Conservation (phyloP, 2,888 invertebrate genomes). For the Keiferia lycopersicella region DNA sequence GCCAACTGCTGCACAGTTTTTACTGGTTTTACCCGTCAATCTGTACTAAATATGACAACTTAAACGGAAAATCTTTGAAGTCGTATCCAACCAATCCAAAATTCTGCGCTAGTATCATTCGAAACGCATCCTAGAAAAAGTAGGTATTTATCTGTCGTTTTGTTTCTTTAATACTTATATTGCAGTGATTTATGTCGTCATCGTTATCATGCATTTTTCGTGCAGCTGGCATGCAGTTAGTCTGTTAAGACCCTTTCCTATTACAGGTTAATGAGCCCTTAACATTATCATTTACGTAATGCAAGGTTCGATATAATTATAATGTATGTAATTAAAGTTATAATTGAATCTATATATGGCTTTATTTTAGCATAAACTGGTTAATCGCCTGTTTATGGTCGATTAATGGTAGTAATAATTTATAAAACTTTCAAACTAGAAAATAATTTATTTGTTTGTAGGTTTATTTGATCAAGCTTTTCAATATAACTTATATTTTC, state of each 20-base stretch:
- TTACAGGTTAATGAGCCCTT: constrained; percentile 27
- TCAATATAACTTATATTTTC: too few relatives aligned
- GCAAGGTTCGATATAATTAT: constrained; percentile 1
- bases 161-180: too few relatives aligned
- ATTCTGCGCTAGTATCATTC: too few relatives aligned
- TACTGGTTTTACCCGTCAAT: too few relatives aligned
- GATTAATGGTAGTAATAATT: not conserved
- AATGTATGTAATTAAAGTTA: constrained; percentile 16
- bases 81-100: too few relatives aligned
- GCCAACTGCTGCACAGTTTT: too few relatives aligned
- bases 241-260: constrained; percentile 13
- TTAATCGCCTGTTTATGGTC: not conserved
- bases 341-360: constrained; percentile 11
- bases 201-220: not conserved
- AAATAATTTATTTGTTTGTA: not conserved
- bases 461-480: too few relatives aligned
- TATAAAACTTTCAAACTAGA: not conserved
- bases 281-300: constrained; percentile 23
- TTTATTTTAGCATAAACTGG: constrained; percentile 1
- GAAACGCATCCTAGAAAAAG: too few relatives aligned
- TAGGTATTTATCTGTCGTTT: too few relatives aligned
- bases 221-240: not conserved
- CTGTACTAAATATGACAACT: too few relatives aligned
- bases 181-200: too few relatives aligned
- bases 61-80: too few relatives aligned